These are phyloP conservation scores for Pseudobourletiella spinata DNA, from an alignment of 1,140 invertebrate species.

Conservation along the genomic window DNA sequence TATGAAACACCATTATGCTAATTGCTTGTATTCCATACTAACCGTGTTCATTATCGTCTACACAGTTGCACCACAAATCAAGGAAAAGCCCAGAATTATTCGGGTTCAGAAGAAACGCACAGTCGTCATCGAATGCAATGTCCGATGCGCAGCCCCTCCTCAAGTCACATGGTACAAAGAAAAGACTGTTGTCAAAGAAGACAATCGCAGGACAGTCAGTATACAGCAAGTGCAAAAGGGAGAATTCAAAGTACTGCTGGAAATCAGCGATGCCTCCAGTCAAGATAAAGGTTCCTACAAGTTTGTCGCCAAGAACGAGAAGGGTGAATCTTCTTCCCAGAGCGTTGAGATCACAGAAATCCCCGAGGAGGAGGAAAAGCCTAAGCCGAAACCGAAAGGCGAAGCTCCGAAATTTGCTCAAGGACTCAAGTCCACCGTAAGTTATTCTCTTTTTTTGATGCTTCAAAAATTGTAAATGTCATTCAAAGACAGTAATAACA, in stretches of 20 bases:
- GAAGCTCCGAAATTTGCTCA: constrained; percentile 50
- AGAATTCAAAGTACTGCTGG: constrained; percentile 76
- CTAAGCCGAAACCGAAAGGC: constrained; percentile 43
- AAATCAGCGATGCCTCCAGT: constrained; percentile 68
- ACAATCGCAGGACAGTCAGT: constrained; percentile 59
- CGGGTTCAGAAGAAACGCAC: constrained; percentile 81
- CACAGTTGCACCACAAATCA: constrained; percentile 84
- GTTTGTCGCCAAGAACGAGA: constrained; percentile 82
- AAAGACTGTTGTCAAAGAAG: constrained; percentile 62
- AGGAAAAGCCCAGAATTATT: constrained; percentile 79
- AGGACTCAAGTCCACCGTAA: constrained; percentile 61
- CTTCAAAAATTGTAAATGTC: too few relatives aligned
- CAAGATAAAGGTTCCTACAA: constrained; percentile 81
- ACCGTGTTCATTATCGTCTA: too few relatives aligned
- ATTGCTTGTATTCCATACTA: too few relatives aligned
- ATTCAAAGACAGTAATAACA: too few relatives aligned
- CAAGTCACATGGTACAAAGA: constrained; percentile 86
- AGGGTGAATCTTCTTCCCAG: constrained; percentile 84
- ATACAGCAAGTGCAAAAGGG: constrained; percentile 70
- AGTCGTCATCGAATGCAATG: constrained; percentile 80
- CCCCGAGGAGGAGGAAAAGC: constrained; percentile 55
- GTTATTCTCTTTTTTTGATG: too few relatives aligned
- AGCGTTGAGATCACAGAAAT: constrained; percentile 75
- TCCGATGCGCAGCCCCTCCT: constrained; percentile 76
- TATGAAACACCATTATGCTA: too few relatives aligned